Evolutionary conservation across 1,140 invertebrate genomes (phyloP).

Genomic region (Drosophila truncata): DNA sequence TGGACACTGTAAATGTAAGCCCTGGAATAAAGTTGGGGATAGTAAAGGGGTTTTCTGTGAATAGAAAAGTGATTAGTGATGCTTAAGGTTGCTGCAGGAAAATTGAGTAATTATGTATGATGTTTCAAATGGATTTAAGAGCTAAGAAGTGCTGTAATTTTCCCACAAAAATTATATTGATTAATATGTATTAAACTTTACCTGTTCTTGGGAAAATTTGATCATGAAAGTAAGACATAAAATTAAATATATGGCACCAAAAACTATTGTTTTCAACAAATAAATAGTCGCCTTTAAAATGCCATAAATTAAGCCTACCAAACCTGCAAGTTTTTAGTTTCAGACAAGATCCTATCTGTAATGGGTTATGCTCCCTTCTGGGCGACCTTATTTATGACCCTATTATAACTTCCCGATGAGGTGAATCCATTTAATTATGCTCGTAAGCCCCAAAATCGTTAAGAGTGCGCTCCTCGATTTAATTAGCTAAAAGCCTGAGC

Average conservation of each 20-base stretch:
- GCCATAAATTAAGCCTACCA: background rate
- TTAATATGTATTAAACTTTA: background rate
- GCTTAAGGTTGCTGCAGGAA: slow-evolving; percentile 4
- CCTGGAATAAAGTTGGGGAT: background rate
- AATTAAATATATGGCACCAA: no score
- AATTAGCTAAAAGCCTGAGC: slow-evolving; percentile 69
- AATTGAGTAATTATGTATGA: slow-evolving; percentile 9
- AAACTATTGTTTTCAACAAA: background rate
- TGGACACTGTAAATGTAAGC: slow-evolving; percentile 13
- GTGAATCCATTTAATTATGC: slow-evolving; percentile 49
- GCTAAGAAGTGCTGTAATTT: background rate
- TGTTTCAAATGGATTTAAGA: no score
- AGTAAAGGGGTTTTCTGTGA: slow-evolving; percentile 12
- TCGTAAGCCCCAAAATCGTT: slow-evolving; percentile 43
- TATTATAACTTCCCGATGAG: slow-evolving; percentile 43
- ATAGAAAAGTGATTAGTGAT: slow-evolving; percentile 14
- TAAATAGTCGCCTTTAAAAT: background rate
- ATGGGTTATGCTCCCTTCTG: slow-evolving; percentile 26
- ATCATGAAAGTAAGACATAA: background rate
- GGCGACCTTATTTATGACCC: slow-evolving; percentile 47
- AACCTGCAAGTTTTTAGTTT: slow-evolving; percentile 1
- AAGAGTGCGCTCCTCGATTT: slow-evolving; percentile 49
- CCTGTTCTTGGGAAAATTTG: background rate
- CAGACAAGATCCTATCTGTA: slow-evolving; percentile 6
- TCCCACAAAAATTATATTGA: background rate